Base-by-base conservation (phyloP, 1,140 invertebrate species). In the Goniozus legneri region DNA sequence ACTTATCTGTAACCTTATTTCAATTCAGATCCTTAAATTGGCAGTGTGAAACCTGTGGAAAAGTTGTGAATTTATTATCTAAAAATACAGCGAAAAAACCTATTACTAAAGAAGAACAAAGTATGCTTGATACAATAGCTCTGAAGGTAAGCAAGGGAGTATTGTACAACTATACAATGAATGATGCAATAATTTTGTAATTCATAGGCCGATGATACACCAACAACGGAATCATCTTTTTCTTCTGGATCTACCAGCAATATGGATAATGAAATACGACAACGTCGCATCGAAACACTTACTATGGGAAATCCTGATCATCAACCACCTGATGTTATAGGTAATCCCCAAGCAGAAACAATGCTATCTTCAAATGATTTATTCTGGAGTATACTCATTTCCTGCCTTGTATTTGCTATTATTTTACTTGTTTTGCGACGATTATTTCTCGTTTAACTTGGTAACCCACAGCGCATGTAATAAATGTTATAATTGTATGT, bases 71-170 rank as follows among this genome's bases (percentile, higher is more conserved):
- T 46, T 63, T 76, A 42, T 56, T 75, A 15, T 72, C 71, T 8
- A 73, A 73, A 44, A 59, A 70, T 24, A 62, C 60, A 14, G 41
- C 54, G 8, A 71, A 64, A 20, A 70, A 65, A 47, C 68, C 71
- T 19, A 70, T 77, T 8, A 73, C 74, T 2, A 64, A 72, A 47
- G 76, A 76, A 39, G 76, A 78, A 48, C 69, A 68, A 31, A 64
- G 71, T 31, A 71, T 78, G 58, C 55, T 79, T 3, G 65, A 72
- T 22, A 76, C 70, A 22, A 74, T 77, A 42, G 67, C 74, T 44
- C 62, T 77, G 21, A 76, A 79, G 58, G 75, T 75, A 50, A 30
- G n/a, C 19, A 50, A 18, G 41, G 39, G 19, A 50, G 36, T 38
- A 15, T 33, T 32, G 32, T 22, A 40, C 24, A 22, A 19, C 19